These are phyloP conservation scores for Hippocampus mohnikei DNA, from an alignment of 2,113 vertebrate species.

Conservation along the genomic window DNA sequence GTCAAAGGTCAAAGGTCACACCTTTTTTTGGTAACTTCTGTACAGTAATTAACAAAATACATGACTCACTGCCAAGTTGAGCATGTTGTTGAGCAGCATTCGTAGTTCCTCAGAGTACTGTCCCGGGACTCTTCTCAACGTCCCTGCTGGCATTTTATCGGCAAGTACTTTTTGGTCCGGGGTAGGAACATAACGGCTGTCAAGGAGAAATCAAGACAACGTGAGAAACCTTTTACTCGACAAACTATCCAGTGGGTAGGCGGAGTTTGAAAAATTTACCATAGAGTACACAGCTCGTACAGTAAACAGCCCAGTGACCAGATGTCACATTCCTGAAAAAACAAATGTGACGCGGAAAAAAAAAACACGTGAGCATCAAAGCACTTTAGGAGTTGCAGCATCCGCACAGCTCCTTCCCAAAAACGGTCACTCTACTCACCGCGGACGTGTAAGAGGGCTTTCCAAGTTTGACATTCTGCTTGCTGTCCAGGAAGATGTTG, in stretches of 20 bases:
- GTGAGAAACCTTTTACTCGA: not conserved
- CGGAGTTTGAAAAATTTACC: conserved; percentile 75
- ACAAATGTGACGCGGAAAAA: too few species aligned
- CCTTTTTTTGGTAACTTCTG: not conserved
- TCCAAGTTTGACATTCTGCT: conserved; percentile 92
- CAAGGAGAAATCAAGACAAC: conserved; percentile 12
- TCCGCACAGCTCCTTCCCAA: not conserved
- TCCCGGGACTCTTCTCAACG: conserved; percentile 87
- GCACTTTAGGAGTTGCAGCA: not conserved
- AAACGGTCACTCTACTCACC: conserved; percentile 69
- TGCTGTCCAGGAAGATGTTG: conserved; percentile 90
- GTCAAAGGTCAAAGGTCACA: not conserved
- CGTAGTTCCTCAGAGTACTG: conserved; percentile 88
- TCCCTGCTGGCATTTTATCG: conserved; percentile 88
- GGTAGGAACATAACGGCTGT: conserved; percentile 89
- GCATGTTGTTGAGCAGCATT: conserved; percentile 82
- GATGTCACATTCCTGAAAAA: conserved; percentile 88
- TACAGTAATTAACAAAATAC: not conserved
- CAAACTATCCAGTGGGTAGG: not conserved
- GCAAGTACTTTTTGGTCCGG: conserved; percentile 87
- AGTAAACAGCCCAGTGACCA: conserved; percentile 95
- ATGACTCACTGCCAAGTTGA: conserved; percentile 83
- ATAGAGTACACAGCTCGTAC: conserved; percentile 91
- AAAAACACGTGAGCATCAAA: not conserved
- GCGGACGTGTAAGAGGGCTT: conserved; percentile 97